Evolutionary conservation across 2,113 vertebrate genomes (phyloP).

Genomic region (Hemiscyllium ocellatum): DNA sequence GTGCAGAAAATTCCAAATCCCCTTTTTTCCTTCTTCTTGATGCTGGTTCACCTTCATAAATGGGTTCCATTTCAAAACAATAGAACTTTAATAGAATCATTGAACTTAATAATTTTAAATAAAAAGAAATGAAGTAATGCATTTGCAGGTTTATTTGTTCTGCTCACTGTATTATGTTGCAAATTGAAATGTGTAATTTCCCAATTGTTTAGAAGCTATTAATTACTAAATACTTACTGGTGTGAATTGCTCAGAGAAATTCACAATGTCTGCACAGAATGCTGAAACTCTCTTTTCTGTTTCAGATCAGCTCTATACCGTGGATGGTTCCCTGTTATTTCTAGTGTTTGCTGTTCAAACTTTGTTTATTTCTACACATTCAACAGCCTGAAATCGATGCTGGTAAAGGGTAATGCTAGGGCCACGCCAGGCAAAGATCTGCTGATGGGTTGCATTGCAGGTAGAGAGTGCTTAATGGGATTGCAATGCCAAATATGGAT

Average conservation of each 20-base stretch:
- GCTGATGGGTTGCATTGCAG: slow-evolving; percentile 62
- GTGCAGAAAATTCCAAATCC: background rate
- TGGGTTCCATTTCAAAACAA: background rate
- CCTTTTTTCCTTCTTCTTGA: background rate
- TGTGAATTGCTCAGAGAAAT: background rate
- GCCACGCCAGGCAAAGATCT: slow-evolving; percentile 58
- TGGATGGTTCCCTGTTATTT: slow-evolving; percentile 71
- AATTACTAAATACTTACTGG: background rate
- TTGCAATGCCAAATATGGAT: background rate
- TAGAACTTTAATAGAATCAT: background rate
- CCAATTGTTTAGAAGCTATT: background rate
- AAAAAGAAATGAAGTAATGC: background rate
- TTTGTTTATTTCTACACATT: slow-evolving; percentile 75
- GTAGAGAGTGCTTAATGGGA: slow-evolving; percentile 43
- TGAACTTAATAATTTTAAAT: no score
- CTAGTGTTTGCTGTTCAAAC: slow-evolving; percentile 71
- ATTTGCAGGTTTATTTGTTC: background rate
- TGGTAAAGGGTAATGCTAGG: slow-evolving; percentile 39
- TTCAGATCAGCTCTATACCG: slow-evolving; percentile 62
- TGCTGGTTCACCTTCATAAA: background rate
- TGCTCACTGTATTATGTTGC: background rate
- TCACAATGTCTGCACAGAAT: background rate
- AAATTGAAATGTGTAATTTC: background rate
- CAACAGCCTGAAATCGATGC: slow-evolving; percentile 59
- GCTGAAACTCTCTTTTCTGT: background rate